Conservation (phyloP, 1,140 invertebrate genomes). For the Zaprionus capensis region DNA sequence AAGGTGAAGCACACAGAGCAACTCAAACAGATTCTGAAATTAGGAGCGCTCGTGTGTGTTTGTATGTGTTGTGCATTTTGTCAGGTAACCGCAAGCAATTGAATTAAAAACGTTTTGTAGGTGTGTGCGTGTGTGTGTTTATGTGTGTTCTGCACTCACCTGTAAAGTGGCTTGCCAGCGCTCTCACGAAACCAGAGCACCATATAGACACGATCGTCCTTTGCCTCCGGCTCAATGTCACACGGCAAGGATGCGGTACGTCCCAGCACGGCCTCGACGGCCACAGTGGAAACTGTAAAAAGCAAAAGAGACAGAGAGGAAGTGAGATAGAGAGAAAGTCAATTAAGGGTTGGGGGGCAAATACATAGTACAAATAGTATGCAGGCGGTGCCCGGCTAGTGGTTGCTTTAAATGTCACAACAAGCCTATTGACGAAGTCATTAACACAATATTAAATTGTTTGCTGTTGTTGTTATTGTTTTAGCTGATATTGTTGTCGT, state of each 20-base stretch:
- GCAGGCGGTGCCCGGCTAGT: slow-evolving; percentile 18
- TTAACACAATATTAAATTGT: slow-evolving; percentile 82
- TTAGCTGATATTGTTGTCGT: slow-evolving; percentile 17
- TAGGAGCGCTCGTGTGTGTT: slow-evolving; percentile 16
- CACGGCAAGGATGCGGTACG: slow-evolving; percentile 91
- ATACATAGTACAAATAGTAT: background rate
- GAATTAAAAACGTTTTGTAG: slow-evolving; percentile 21
- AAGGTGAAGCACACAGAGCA: slow-evolving; percentile 19
- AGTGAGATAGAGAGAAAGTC: slow-evolving; percentile 44
- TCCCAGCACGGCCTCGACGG: slow-evolving; percentile 92
- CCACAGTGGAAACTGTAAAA: slow-evolving; percentile 88
- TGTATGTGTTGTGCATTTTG: slow-evolving; percentile 1
- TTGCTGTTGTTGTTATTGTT: slow-evolving; percentile 42
- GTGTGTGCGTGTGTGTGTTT: slow-evolving; percentile 4
- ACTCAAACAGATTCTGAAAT: slow-evolving; percentile 61
- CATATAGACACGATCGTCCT: slow-evolving; percentile 94
- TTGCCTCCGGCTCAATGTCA: slow-evolving; percentile 90
- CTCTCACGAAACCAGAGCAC: slow-evolving; percentile 95
- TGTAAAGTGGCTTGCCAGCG: slow-evolving; percentile 93
- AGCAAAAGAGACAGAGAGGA: slow-evolving; percentile 10
- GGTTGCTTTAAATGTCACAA: slow-evolving; percentile 63
- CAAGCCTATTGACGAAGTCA: slow-evolving; percentile 78
- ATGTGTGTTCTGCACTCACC: slow-evolving; percentile 85
- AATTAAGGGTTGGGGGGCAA: slow-evolving; percentile 19
- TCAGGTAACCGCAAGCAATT: slow-evolving; percentile 14